These are phyloP conservation scores for Eufriesea mexicana DNA, from an alignment of 1,140 invertebrate genomes.

Conservation along the genomic window DNA sequence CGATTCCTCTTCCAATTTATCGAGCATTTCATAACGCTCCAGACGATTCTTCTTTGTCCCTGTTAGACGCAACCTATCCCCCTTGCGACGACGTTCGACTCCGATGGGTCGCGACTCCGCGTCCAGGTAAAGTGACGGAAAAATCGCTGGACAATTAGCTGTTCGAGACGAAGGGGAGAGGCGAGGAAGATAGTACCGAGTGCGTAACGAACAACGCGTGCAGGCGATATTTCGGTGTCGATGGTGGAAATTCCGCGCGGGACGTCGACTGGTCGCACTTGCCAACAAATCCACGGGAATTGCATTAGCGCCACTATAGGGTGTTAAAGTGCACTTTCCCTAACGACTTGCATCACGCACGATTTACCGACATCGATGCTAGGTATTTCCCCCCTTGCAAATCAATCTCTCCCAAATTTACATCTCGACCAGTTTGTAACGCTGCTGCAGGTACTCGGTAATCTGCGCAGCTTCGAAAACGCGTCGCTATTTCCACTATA, in stretches of 20 bases:
- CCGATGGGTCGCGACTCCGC: background rate
- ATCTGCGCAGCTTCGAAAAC: too few relatives aligned
- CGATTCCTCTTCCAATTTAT: conserved; percentile 49
- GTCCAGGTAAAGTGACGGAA: background rate
- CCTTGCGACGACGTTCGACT: conserved; percentile 1
- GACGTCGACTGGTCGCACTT: conserved; percentile 24
- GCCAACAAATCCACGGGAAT: conserved; percentile 51
- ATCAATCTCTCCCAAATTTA: conserved; percentile 19
- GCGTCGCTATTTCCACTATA: background rate
- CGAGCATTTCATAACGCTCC: conserved; percentile 51
- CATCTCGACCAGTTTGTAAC: background rate
- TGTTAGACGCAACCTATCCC: background rate
- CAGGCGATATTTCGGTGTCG: background rate
- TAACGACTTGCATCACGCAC: conserved; percentile 54
- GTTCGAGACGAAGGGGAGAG: too few relatives aligned
- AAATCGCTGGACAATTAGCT: background rate
- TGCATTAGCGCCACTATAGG: conserved; percentile 48
- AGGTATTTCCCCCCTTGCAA: background rate
- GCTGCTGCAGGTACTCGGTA: too few relatives aligned
- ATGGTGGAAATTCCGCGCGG: conserved; percentile 38
- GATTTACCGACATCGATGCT: conserved; percentile 50
- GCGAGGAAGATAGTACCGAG: too few relatives aligned
- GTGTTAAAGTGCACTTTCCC: conserved; percentile 58
- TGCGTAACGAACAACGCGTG: too few relatives aligned
- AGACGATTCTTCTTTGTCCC: conserved; percentile 34